Conservation (phyloP, 2,113 vertebrate species). For the Origma solitaria region DNA sequence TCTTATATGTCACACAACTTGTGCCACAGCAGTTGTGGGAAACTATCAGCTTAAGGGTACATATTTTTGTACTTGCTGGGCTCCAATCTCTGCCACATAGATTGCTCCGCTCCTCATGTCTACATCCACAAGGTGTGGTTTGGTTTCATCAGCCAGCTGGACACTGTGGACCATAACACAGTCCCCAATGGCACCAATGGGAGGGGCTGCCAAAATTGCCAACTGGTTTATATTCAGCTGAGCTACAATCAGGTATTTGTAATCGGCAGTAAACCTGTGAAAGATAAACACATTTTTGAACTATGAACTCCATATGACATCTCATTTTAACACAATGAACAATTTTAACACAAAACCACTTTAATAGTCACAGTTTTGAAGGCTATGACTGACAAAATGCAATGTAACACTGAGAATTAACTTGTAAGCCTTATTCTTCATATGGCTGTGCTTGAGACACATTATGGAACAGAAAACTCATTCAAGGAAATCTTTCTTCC, state of each 20-base stretch:
- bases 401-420: neutral
- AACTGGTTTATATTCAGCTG: conserved; percentile 87
- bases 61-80: conserved; percentile 91
- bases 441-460: neutral
- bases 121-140: conserved; percentile 89
- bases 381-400: neutral
- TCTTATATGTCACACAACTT: neutral
- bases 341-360: neutral
- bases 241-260: conserved; percentile 82
- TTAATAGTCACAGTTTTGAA: neutral
- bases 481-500: neutral
- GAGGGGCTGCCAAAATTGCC: conserved; percentile 79
- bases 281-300: neutral
- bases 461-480: neutral
- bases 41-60: conserved; percentile 61
- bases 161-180: conserved; percentile 80
- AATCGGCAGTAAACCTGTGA: conserved; percentile 81
- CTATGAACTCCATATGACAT: neutral
- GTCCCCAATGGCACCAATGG: conserved; percentile 79
- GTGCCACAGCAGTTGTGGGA: neutral
- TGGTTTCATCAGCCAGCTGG: conserved; percentile 85
- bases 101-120: conserved; percentile 81
- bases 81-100: conserved; percentile 93
- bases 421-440: neutral
- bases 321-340: neutral